phyloP scores from a whole-genome alignment of 2,113 vertebrate species.

The Prinia subflava region DNA sequence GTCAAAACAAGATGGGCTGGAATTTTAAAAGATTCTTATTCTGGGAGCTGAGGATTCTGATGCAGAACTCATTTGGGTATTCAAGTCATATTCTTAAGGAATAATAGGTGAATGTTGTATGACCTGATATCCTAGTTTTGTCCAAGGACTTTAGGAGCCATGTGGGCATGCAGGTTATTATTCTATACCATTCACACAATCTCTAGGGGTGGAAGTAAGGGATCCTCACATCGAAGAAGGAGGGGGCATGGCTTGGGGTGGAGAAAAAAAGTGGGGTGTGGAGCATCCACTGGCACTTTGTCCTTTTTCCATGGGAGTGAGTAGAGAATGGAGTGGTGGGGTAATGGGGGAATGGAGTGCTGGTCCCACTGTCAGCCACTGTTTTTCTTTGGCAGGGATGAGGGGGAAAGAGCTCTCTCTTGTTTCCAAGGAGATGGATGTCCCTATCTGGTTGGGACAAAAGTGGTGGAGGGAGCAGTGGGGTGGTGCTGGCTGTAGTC shows the following conservation, averaged over 20 bases:
- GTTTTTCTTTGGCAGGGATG: accelerated
- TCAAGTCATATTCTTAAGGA: not conserved
- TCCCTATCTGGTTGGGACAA: not conserved
- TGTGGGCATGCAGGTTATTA: accelerated
- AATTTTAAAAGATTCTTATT: not conserved
- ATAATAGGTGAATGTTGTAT: not conserved
- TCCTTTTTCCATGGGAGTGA: not conserved
- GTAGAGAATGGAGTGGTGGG: not conserved
- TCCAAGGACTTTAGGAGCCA: not conserved
- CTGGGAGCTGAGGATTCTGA: not conserved
- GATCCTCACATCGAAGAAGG: not conserved
- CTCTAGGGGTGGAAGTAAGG: not conserved
- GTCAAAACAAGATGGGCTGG: not conserved
- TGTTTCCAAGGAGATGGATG: accelerated
- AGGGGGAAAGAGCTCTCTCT: not conserved
- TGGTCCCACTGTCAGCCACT: no score
- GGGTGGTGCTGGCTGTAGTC: not conserved
- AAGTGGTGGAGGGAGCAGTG: not conserved
- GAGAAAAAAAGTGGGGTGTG: not conserved
- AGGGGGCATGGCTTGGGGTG: not conserved
- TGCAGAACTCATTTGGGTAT: not conserved
- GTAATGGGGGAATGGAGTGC: not conserved
- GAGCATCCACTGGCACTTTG: accelerated
- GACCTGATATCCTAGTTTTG: not conserved
- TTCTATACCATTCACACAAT: not conserved